phyloP scores from a whole-genome alignment of 2,113 vertebrate species.

The Cebus imitator region DNA sequence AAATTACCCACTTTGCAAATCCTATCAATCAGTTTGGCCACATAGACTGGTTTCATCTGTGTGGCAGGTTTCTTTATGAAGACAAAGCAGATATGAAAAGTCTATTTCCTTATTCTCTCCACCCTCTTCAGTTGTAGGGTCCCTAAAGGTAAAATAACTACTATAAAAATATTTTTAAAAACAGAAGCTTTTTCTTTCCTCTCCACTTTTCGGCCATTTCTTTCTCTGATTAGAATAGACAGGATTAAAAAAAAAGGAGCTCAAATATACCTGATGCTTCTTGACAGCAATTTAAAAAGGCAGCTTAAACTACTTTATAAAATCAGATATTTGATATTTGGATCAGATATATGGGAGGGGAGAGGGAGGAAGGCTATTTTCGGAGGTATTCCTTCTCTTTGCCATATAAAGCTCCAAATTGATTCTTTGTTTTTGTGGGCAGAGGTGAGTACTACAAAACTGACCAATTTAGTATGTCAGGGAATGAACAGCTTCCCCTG shows the following conservation, averaged over 20 bases:
- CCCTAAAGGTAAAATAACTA: neutral
- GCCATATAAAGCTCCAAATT: neutral
- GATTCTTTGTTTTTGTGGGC: neutral
- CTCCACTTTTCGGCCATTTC: neutral
- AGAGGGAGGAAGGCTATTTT: neutral
- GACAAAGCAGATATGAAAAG: neutral
- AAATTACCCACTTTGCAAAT: neutral
- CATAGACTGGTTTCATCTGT: neutral
- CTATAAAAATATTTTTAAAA: neutral
- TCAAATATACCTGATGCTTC: neutral
- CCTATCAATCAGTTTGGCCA: neutral
- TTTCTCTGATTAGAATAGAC: neutral
- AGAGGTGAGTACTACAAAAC: neutral
- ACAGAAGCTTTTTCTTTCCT: neutral
- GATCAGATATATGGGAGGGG: neutral
- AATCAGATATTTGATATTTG: conserved; percentile 12
- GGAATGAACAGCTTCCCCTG: neutral
- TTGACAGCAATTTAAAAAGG: neutral
- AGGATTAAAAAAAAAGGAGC: conserved; percentile 29
- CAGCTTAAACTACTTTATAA: neutral
- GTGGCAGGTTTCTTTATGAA: neutral
- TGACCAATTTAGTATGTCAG: neutral
- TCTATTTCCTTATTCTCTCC: neutral
- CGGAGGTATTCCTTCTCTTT: neutral
- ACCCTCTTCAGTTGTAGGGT: neutral